phyloP scores from a whole-genome alignment of 2,888 invertebrate genomes.

The Phyllotreta striolata region DNA sequence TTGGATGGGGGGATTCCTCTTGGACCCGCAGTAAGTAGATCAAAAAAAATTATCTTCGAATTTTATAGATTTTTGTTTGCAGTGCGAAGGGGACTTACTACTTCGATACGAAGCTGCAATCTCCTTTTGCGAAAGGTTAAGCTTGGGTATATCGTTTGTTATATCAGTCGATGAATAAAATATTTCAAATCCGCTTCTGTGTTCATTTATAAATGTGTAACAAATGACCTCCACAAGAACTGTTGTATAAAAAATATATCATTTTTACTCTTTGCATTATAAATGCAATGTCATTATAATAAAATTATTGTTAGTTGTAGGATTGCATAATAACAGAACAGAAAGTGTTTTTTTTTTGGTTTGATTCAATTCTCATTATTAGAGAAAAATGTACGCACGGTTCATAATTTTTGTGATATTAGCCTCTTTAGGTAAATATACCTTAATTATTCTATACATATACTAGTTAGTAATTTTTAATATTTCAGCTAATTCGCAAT shows the following conservation, averaged over 20 bases:
- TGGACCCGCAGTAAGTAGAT: constrained; percentile 21
- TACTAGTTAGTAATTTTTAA: not conserved
- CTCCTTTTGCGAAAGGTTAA: constrained; percentile 5
- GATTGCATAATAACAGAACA: no score
- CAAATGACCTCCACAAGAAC: constrained; percentile 10
- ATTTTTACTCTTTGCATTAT: not conserved
- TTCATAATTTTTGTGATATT: not conserved
- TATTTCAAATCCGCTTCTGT: no score
- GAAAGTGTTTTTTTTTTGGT: no score
- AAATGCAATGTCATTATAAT: constrained; percentile 4
- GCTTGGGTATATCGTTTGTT: not conserved
- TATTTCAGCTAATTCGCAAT: not conserved
- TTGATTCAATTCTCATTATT: no score
- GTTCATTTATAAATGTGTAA: not conserved
- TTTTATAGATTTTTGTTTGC: not conserved
- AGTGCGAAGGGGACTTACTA: not conserved
- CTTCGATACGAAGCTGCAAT: not conserved
- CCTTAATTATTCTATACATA: not conserved
- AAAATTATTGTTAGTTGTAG: no score
- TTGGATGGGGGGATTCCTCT: constrained; percentile 16
- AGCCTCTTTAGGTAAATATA: not conserved
- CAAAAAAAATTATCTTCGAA: not conserved
- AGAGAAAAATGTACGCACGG: no score
- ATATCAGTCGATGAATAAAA: not conserved
- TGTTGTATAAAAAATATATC: not conserved